phyloP scores from a whole-genome alignment of 2,888 invertebrate species.

The Dolomedes plantarius region DNA sequence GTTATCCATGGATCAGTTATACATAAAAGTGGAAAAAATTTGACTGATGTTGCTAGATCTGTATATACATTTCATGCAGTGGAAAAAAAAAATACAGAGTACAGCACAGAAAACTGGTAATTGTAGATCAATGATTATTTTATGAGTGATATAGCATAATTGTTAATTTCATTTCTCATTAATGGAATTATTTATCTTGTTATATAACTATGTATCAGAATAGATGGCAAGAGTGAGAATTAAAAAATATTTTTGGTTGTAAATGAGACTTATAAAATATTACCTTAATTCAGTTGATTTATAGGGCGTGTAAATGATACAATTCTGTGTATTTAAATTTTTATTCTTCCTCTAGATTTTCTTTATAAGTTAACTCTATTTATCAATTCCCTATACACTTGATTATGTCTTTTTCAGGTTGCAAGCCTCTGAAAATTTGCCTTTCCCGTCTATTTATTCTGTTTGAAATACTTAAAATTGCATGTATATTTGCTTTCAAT shows the following conservation, averaged over 20 bases:
- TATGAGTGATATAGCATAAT: background rate
- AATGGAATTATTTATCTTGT: too few relatives aligned
- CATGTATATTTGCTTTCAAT: too few relatives aligned
- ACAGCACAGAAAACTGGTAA: constrained; percentile 88
- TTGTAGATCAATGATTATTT: background rate
- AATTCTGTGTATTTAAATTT: too few relatives aligned
- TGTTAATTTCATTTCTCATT: background rate
- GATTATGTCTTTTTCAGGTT: constrained; percentile 31
- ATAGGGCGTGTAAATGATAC: too few relatives aligned
- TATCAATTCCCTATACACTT: too few relatives aligned
- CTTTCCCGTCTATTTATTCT: constrained; percentile 43
- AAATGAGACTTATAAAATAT: too few relatives aligned
- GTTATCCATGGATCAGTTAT: constrained; percentile 94
- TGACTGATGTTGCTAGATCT: constrained; percentile 87
- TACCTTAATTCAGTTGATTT: too few relatives aligned
- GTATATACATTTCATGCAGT: constrained; percentile 97
- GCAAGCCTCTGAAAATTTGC: constrained; percentile 41
- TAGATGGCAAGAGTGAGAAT: too few relatives aligned
- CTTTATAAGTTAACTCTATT: too few relatives aligned
- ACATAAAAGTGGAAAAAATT: constrained; percentile 92
- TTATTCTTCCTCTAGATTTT: background rate
- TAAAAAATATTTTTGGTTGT: too few relatives aligned
- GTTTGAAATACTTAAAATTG: too few relatives aligned
- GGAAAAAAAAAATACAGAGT: constrained; percentile 85
- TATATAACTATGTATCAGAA: too few relatives aligned